Evolutionary conservation across 2,888 invertebrate genomes (phyloP).

Genomic region (Diloba caeruleocephala): DNA sequence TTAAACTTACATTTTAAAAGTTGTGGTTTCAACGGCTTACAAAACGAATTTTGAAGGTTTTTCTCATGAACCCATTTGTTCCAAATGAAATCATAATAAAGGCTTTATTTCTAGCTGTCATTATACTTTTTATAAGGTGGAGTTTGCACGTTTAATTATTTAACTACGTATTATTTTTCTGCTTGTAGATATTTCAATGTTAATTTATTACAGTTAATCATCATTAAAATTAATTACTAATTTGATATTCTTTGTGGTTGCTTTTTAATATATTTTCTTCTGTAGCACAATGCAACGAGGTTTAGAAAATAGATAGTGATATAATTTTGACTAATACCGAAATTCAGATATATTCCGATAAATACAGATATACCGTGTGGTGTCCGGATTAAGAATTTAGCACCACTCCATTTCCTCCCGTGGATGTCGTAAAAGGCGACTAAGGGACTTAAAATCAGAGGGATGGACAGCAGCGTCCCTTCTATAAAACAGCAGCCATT

Average conservation of each 20-base stretch:
- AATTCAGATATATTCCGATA: no score
- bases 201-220: neutral
- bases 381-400: no score
- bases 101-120: slow-evolving; percentile 5
- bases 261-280: no score
- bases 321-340: no score
- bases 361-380: no score
- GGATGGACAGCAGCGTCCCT: no score
- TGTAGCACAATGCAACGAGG: no score
- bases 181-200: neutral
- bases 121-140: neutral
- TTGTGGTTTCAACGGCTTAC: slow-evolving; percentile 21
- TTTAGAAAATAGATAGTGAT: no score
- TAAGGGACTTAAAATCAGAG: no score
- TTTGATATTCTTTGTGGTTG: neutral
- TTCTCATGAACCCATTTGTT: slow-evolving; percentile 18
- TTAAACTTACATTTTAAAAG: slow-evolving; percentile 12
- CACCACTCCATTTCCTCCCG: no score
- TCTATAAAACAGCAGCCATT: no score
- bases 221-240: neutral
- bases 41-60: slow-evolving; percentile 24
- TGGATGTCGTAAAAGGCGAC: no score
- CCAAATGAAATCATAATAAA: slow-evolving; percentile 39
- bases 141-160: slow-evolving; percentile 9
- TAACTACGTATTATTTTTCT: neutral